A percentile compares a stretch with the other conserved stretches of the same genome.
These are phyloP conservation scores for Harpalus rufipes DNA, from an alignment of 2,888 invertebrate species.

Conservation along the genomic window DNA sequence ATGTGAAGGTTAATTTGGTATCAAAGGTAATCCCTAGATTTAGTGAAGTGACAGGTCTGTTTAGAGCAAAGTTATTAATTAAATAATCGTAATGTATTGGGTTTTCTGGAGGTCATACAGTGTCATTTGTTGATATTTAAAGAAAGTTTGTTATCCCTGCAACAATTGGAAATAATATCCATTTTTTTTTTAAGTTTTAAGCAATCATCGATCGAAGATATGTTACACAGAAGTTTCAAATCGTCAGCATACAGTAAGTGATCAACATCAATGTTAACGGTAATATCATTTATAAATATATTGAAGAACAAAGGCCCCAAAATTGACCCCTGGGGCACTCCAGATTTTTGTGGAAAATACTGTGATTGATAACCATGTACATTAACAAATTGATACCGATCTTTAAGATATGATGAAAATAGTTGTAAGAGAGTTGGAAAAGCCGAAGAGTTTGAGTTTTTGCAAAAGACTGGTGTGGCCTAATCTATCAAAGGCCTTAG, in stretches of 20 bases:
- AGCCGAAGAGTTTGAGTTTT: neutral
- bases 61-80: no score
- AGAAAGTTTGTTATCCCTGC: neutral
- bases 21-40: no score
- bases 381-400: no score
- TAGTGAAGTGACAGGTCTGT: no score
- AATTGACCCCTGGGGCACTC: no score
- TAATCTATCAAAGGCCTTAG: no score
- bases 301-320: neutral
- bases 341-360: neutral
- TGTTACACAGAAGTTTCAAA: neutral
- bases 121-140: neutral
- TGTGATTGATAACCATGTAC: neutral
- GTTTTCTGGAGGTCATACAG: constrained; percentile 67
- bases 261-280: no score
- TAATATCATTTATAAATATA: no score
- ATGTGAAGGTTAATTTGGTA: no score
- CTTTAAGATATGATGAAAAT: neutral
- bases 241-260: neutral
- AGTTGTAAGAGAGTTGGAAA: neutral
- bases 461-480: no score
- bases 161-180: no score
- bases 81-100: neutral
- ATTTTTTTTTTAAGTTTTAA: no score
- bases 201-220: neutral